Evolutionary conservation across 2,888 invertebrate species (phyloP).

Genomic region (Syrphus vitripennis): DNA sequence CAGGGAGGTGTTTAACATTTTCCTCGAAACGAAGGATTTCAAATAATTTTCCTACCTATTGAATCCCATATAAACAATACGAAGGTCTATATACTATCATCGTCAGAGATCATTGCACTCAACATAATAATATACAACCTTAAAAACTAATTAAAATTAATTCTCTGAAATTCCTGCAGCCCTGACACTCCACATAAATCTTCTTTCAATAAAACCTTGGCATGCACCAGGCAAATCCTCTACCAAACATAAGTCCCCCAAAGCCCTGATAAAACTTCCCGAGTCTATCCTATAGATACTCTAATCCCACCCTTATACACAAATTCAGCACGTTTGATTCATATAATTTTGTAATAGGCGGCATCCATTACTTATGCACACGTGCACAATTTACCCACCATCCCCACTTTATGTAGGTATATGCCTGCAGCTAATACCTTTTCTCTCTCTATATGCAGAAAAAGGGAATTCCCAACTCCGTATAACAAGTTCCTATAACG

Average conservation of each 20-base stretch:
- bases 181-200: constrained; percentile 23
- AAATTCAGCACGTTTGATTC: constrained; percentile 35
- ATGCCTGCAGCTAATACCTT: neutral
- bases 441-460: neutral
- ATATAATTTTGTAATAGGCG: constrained; percentile 36
- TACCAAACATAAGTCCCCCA: neutral
- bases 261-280: constrained; percentile 19
- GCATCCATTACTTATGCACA: constrained; percentile 31
- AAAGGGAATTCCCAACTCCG: neutral
- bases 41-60: neutral
- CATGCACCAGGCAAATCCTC: neutral
- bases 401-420: neutral
- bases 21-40: neutral
- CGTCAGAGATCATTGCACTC: constrained; percentile 8
- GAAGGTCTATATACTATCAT: neutral
- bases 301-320: constrained; percentile 5
- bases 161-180: constrained; percentile 2
- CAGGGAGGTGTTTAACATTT: too few species aligned
- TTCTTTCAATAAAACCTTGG: constrained; percentile 5
- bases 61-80: neutral
- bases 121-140: neutral
- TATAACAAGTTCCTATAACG: too few species aligned
- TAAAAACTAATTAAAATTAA: constrained; percentile 30
- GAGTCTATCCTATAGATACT: neutral
- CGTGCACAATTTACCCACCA: constrained; percentile 14